Evolutionary conservation across 2,797 vertebrate genomes (phyloP), one percentile per base, ranked within the genome.

Genomic region (Huso huso): DNA sequence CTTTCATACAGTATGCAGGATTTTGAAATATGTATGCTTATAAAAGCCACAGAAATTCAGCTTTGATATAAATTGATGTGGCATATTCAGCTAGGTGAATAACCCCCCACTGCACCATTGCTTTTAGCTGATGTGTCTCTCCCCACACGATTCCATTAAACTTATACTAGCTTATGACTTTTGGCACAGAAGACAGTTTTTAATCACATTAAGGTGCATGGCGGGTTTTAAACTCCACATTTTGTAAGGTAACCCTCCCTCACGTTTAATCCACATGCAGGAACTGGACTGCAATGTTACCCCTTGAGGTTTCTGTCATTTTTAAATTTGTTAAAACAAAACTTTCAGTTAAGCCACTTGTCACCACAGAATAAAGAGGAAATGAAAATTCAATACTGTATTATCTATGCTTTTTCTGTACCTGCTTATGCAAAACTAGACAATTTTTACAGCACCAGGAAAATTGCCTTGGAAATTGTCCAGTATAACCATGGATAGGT

Each of bases 11-110:
- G 63, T 78, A 81, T 74, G 63, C 67, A 79, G 72, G 74, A 8
- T 66, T 7, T 71, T 77, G 69, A 82, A 83, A 82, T 80, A 79
- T 82, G 82, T 15, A 82, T 75, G 67, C 51, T 18, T 49, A 49
- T 68, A 72, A 68, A n/a, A n/a, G n/a, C n/a, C n/a, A n/a, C n/a
- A n/a, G n/a, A n/a, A 67, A 51, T 51, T 66, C 15, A 66, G 71
- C 71, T 66, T 68, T 52, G 49, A 75, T 51, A 15, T 51, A 49
- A 73, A 68, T 49, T 74, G 67, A 76, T 58, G 64, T 70, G 63
- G 66, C 74, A 64, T 57, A 49, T 77, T 73, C 48, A 61, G 23
- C 69, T 72, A 18, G 65, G 52, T 68, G 57, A 15, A 66, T 63
- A 63, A 66, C 49, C 12, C 48, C 51, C 23, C 11, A n/a, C 49